These are phyloP conservation scores for Chrysopilus asiliformis DNA, from an alignment of 2,888 invertebrate genomes.

Conservation along the genomic window DNA sequence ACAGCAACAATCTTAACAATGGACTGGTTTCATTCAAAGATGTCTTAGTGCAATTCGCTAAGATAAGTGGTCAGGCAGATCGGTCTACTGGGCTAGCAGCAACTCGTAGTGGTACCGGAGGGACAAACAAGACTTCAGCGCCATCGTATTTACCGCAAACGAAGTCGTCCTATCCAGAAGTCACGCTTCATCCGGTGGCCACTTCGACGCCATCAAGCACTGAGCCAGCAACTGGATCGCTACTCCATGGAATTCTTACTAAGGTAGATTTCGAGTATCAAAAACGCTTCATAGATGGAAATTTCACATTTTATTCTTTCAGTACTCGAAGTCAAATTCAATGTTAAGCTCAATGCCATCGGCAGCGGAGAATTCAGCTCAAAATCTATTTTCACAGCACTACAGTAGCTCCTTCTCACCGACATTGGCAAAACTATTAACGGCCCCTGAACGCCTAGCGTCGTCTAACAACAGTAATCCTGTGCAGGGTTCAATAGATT, in stretches of 20 bases:
- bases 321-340: constrained; percentile 13
- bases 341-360: constrained; percentile 10
- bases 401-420: constrained; percentile 41
- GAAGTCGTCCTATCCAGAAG: constrained; percentile 68
- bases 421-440: constrained; percentile 65
- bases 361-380: constrained; percentile 14
- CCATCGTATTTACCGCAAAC: too few species aligned
- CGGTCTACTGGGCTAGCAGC: constrained; percentile 6
- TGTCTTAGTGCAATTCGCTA: constrained; percentile 59
- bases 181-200: constrained; percentile 59
- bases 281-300: constrained; percentile 1
- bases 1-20: constrained; percentile 24
- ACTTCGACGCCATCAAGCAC: constrained; percentile 23
- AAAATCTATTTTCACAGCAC: constrained; percentile 15
- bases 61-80: constrained; percentile 9
- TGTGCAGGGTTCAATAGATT: too few species aligned
- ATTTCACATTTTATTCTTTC: background rate
- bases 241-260: constrained; percentile 64
- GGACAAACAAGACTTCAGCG: constrained; percentile 28
- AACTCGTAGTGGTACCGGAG: constrained; percentile 24
- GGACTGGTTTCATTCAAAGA: constrained; percentile 50
- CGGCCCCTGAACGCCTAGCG: constrained; percentile 43
- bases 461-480: constrained; percentile 5
- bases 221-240: constrained; percentile 44
- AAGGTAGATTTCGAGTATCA: constrained; percentile 39